phyloP scores from a whole-genome alignment of 2,113 vertebrate species.

The Vidua macroura region DNA sequence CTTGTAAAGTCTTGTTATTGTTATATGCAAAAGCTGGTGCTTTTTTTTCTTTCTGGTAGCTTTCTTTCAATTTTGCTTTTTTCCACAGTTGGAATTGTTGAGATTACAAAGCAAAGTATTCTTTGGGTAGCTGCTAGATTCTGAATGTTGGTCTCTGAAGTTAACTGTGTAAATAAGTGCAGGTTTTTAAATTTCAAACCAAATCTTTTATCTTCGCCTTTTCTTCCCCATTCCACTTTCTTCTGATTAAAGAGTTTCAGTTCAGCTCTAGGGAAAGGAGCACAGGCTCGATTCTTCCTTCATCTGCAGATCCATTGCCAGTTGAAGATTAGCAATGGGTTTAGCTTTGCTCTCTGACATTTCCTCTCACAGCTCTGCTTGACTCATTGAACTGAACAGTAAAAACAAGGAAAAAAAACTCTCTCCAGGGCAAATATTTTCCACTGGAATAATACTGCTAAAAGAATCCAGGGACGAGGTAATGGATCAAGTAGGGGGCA shows the following conservation, averaged over 20 bases:
- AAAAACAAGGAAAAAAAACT: not conserved
- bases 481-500: not conserved
- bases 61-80: not conserved
- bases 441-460: not conserved
- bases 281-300: not conserved
- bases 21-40: not conserved
- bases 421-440: not conserved
- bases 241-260: not conserved
- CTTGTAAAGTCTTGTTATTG: accelerated
- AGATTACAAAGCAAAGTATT: not conserved
- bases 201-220: not conserved
- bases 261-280: not conserved
- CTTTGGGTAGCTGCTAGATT: not conserved
- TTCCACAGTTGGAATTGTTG: not conserved
- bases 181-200: not conserved
- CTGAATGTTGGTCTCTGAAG: not conserved
- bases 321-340: not conserved
- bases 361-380: not conserved
- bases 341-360: not conserved
- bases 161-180: not conserved
- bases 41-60: not conserved
- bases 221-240: not conserved
- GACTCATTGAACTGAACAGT: not conserved
- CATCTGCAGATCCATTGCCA: not conserved
- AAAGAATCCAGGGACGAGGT: not conserved